A percentile compares a stretch with the other conserved stretches of the same genome.
Evolutionary conservation across 2,888 invertebrate species (phyloP).

Genomic region (Pegoplata infirma): DNA sequence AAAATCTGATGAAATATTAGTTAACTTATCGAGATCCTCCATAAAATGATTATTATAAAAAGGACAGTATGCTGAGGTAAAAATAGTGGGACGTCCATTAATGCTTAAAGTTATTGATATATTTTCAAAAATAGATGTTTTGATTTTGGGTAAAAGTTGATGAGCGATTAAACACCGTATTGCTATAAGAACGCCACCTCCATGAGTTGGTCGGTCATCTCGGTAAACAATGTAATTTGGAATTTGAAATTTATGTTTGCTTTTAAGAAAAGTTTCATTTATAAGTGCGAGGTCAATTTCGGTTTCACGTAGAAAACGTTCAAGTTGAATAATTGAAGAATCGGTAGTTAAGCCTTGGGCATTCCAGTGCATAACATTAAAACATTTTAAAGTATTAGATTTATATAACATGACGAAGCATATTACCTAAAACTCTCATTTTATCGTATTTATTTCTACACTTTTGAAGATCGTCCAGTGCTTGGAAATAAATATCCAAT

Average conservation of each 20-base stretch:
- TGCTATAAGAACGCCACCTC: not conserved
- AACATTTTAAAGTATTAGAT: too few relatives aligned
- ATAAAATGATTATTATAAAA: not conserved
- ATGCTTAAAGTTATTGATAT: not conserved
- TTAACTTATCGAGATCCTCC: not conserved
- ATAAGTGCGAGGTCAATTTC: not conserved
- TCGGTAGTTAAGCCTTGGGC: too few relatives aligned
- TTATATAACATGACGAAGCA: not conserved
- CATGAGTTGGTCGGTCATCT: not conserved
- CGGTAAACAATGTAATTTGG: not conserved
- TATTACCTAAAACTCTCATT: not conserved
- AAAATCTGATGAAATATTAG: too few relatives aligned
- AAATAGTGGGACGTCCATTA: not conserved
- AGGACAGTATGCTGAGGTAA: not conserved
- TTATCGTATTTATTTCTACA: conserved; percentile 24
- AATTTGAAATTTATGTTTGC: not conserved
- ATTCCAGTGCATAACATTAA: too few relatives aligned
- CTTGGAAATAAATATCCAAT: conserved; percentile 18
- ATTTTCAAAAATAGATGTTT: not conserved
- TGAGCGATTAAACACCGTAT: not conserved
- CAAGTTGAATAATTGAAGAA: too few relatives aligned
- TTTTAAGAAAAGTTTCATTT: not conserved
- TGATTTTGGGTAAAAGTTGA: not conserved
- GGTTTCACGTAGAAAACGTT: not conserved
- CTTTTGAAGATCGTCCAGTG: conserved; percentile 6